Conservation (phyloP, 2,888 invertebrate species). For the Leptodirus hochenwartii region DNA sequence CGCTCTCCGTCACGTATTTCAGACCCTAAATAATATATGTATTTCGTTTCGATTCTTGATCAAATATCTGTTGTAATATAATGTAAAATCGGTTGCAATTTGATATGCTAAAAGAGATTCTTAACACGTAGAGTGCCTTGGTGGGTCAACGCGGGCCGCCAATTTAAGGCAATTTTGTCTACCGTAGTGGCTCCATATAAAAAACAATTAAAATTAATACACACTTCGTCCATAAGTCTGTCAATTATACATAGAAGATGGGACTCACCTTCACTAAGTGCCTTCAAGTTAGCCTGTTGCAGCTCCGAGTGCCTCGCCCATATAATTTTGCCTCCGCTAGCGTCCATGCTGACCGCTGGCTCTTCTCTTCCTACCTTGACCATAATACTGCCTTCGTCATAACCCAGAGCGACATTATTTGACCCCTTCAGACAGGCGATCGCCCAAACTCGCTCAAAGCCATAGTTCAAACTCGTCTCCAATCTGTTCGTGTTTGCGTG, state of each 20-base stretch:
- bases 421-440: slow-evolving; percentile 84
- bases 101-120: no score
- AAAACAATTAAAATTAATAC: no score
- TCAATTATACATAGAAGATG: slow-evolving; percentile 16
- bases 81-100: no score
- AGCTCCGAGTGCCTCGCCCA: slow-evolving; percentile 99
- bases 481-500: slow-evolving; percentile 95
- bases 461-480: slow-evolving; percentile 94
- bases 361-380: slow-evolving; percentile 96
- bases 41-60: no score
- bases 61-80: no score
- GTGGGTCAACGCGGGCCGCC: no score
- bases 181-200: no score
- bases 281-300: slow-evolving; percentile 88
- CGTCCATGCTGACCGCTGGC: slow-evolving; percentile 98
- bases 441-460: slow-evolving; percentile 96
- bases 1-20: slow-evolving; percentile 83
- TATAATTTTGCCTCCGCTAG: slow-evolving; percentile 93
- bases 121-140: no score
- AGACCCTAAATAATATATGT: slow-evolving; percentile 17
- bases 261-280: slow-evolving; percentile 46
- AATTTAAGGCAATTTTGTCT: no score
- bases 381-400: slow-evolving; percentile 91
- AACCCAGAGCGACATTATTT: slow-evolving; percentile 95
- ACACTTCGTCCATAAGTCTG: background rate